phyloP scores from a whole-genome alignment of 2,888 invertebrate genomes.

The Parnassius smintheus region DNA sequence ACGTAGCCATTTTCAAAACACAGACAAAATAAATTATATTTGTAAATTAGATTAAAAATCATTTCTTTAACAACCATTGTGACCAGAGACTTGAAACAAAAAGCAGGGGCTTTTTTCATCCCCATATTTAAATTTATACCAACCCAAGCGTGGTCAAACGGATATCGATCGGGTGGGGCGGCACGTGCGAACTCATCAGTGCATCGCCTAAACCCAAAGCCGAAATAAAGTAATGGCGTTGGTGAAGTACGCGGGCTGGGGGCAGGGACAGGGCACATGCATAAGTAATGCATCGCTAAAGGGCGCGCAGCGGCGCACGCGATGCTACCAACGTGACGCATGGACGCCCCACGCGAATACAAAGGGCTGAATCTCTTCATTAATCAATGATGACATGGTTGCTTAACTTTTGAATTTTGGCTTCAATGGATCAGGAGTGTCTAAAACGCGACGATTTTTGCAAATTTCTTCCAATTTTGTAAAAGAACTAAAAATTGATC shows the following conservation, averaged over 20 bases:
- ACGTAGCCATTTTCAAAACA: too few relatives aligned
- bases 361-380: constrained; percentile 55
- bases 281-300: constrained; percentile 76
- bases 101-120: too few relatives aligned
- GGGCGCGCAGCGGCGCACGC: constrained; percentile 70
- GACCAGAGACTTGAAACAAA: too few relatives aligned
- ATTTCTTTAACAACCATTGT: too few relatives aligned
- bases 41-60: too few relatives aligned
- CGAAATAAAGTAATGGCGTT: constrained; percentile 63
- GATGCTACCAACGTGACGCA: constrained; percentile 42
- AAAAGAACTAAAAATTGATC: too few relatives aligned
- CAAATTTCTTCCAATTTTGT: too few relatives aligned
- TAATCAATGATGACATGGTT: constrained; percentile 61
- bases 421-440: constrained; percentile 31
- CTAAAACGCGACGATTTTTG: constrained; percentile 16
- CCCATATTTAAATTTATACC: background rate
- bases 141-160: constrained; percentile 23
- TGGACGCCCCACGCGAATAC: constrained; percentile 47
- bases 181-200: constrained; percentile 60
- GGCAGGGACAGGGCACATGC: constrained; percentile 59
- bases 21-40: too few relatives aligned
- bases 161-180: constrained; percentile 52
- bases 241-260: constrained; percentile 42
- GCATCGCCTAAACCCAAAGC: constrained; percentile 64
- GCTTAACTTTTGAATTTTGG: constrained; percentile 37